These are phyloP conservation scores for Eublepharis macularius DNA, from an alignment of 2,113 vertebrate species.

Conservation along the genomic window DNA sequence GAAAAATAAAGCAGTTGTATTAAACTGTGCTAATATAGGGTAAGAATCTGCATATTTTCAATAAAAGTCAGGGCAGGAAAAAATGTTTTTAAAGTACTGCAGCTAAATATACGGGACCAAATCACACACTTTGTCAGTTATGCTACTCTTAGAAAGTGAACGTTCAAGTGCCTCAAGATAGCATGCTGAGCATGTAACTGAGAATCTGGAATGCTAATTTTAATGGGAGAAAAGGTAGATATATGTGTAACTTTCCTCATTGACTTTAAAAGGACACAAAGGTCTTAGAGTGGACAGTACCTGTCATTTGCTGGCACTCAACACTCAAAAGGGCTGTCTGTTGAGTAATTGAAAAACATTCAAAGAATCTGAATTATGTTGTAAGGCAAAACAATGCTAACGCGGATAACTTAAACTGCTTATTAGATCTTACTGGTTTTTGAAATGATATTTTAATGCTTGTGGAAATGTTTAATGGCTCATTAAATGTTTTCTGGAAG, in stretches of 20 bases:
- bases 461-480: background rate
- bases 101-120: background rate
- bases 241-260: background rate
- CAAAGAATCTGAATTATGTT: conserved; percentile 1
- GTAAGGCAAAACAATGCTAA: background rate
- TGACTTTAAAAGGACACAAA: too few species aligned
- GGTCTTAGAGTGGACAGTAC: background rate
- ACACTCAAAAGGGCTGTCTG: background rate
- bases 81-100: background rate
- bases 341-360: background rate
- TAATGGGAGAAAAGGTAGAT: background rate
- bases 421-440: background rate
- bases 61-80: background rate
- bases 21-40: background rate
- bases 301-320: background rate
- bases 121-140: background rate
- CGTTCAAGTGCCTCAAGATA: background rate
- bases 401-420: background rate
- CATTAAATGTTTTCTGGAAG: background rate
- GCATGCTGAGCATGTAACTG: background rate
- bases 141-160: background rate
- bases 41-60: background rate
- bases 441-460: background rate
- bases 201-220: background rate
- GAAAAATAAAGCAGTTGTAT: background rate